Conservation (phyloP, 2,888 invertebrate species). For the Sinohyriopsis cumingii region DNA sequence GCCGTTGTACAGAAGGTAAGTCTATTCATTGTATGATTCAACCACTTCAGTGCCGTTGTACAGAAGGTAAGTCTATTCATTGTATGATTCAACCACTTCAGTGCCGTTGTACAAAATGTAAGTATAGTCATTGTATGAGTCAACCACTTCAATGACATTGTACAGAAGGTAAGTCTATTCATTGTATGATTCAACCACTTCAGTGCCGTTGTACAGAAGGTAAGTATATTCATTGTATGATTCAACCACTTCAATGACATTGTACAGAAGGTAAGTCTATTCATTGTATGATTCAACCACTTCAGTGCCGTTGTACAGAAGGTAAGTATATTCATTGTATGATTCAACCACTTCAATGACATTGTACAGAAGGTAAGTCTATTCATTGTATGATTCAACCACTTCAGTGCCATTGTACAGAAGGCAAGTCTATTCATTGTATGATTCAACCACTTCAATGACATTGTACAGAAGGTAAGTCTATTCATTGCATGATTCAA, state of each 20-base stretch:
- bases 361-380: constrained; percentile 37
- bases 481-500: constrained; percentile 17
- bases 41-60: constrained; percentile 35
- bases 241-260: constrained; percentile 32
- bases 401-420: constrained; percentile 36
- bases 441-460: constrained; percentile 32
- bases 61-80: constrained; percentile 27
- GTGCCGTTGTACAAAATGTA: constrained; percentile 40
- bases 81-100: constrained; percentile 31
- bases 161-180: constrained; percentile 31
- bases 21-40: too few species aligned
- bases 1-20: constrained; percentile 41
- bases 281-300: constrained; percentile 25
- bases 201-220: constrained; percentile 40
- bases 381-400: constrained; percentile 21
- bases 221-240: too few species aligned
- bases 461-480: constrained; percentile 40
- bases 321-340: constrained; percentile 22
- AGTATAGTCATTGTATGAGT: too few species aligned
- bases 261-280: constrained; percentile 35
- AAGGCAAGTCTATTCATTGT: constrained; percentile 30
- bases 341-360: constrained; percentile 32
- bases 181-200: constrained; percentile 29
- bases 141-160: constrained; percentile 33
- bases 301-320: constrained; percentile 40